Evolutionary conservation across 2,888 invertebrate species (phyloP), one percentile per base, ranked within the genome.

Genomic region (Melanophora roralis): DNA sequence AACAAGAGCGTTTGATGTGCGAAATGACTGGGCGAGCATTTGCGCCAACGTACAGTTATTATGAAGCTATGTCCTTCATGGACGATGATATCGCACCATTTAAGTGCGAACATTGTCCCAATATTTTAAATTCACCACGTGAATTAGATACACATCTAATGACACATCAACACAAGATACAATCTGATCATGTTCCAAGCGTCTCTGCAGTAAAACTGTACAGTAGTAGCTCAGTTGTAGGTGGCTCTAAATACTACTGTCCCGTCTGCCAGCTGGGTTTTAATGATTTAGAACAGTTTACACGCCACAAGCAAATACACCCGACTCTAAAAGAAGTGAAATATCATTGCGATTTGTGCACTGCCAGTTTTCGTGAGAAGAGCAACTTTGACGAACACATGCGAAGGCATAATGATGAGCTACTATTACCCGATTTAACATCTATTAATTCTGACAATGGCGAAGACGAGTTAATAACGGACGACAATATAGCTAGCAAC

Each of bases 361-460:
- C 88, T 19, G 88, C 88, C 23, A 88, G 87, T 67, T 88, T 88
- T 83, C 84, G 88, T 3, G 87, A 88, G 74, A 87, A 88, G 69
- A 81, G 84, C 65, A 88, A 86, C 62, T 88, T 85, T 19, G 88
- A 87, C 21, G 87, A 88, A 81, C 87, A 88, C 57, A 83, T 88
- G 83, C 85, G 87, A 8, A 84, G 87, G 5, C 87, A 88, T 75
- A 88, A 86, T n/a, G 86, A 86, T 78, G 88, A 88, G 59, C 83
- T 88, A 5, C 82, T 87, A 34, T 62, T 87, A 79, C 87, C 87
- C 16, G 88, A 72, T 83, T 67, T 62, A 67, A 75, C 74, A 69
- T 1, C 57, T 12, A 64, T 81, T 12, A 83, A 9, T 75, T 83
- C 65, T 21, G 75, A 11, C 7, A 83, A 78, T 4, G 83, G 49